These are phyloP conservation scores for Scolopax rusticola DNA, from an alignment of 2,797 vertebrate genomes.

Conservation along the genomic window DNA sequence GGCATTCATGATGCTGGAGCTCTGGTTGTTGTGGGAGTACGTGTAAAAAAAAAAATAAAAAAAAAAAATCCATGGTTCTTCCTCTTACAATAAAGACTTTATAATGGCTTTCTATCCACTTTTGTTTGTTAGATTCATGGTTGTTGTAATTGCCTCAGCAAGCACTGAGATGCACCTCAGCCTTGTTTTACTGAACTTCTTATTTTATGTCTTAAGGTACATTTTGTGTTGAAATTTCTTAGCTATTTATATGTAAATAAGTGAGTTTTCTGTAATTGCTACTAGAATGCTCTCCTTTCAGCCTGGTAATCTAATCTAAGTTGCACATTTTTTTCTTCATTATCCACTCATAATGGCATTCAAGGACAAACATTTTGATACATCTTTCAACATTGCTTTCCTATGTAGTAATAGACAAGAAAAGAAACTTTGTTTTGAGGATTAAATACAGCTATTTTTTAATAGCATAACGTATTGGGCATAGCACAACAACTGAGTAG, in stretches of 20 bases:
- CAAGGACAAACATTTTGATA: slow-evolving; percentile 68
- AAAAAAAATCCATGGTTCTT: slow-evolving; percentile 8
- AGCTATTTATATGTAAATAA: slow-evolving; percentile 81
- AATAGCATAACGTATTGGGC: slow-evolving; percentile 1
- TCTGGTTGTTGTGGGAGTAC: slow-evolving; percentile 5
- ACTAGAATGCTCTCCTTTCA: slow-evolving; percentile 51
- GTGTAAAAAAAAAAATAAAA: slow-evolving; percentile 41
- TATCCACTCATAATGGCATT: slow-evolving; percentile 61
- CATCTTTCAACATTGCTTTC: slow-evolving; percentile 63
- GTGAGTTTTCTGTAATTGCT: slow-evolving; percentile 67
- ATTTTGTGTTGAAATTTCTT: slow-evolving; percentile 66
- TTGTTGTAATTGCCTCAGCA: slow-evolving; percentile 47
- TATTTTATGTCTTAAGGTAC: slow-evolving; percentile 64
- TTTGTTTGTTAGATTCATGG: slow-evolving; percentile 39
- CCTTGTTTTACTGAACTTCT: slow-evolving; percentile 55
- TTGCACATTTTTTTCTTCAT: slow-evolving; percentile 46
- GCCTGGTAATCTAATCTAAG: slow-evolving; percentile 64
- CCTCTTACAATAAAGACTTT: slow-evolving; percentile 10
- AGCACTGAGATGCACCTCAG: slow-evolving; percentile 46
- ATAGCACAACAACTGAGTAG: slow-evolving; percentile 39
- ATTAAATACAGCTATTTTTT: slow-evolving; percentile 62
- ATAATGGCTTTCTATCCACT: slow-evolving; percentile 8
- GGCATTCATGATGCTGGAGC: neutral
- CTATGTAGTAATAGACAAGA: slow-evolving; percentile 39
- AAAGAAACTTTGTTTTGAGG: slow-evolving; percentile 67